Evolutionary conservation across 1,140 invertebrate species (phyloP).

Genomic region (Drosophila prosaltans): DNA sequence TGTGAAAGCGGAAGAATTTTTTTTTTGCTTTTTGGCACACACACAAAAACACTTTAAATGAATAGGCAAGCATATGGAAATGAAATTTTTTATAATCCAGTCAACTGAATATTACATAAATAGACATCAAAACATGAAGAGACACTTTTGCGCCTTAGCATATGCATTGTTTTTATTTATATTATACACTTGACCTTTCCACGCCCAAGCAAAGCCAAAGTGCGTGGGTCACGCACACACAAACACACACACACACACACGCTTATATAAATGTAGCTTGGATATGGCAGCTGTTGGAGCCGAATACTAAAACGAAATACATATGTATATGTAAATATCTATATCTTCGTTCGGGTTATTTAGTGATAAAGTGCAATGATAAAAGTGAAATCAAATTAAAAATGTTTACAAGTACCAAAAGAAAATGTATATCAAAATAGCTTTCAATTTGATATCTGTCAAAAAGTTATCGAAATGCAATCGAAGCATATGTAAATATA

Average conservation of each 20-base stretch:
- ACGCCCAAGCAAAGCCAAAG: conserved; percentile 32
- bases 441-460: no score
- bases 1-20: conserved; percentile 18
- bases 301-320: background rate
- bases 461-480: background rate
- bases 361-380: conserved; percentile 12
- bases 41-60: conserved; percentile 26
- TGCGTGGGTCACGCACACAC: conserved; percentile 35
- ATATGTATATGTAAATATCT: background rate
- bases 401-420: background rate
- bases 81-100: conserved; percentile 47
- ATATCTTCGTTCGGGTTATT: background rate
- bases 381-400: conserved; percentile 1
- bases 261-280: conserved; percentile 11
- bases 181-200: conserved; percentile 66
- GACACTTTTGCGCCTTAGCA: conserved; percentile 32
- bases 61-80: conserved; percentile 49
- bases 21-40: conserved; percentile 6
- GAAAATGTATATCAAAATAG: background rate
- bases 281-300: conserved; percentile 45
- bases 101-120: conserved; percentile 22
- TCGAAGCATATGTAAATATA: background rate
- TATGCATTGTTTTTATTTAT: conserved; percentile 46
- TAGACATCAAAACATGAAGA: background rate
- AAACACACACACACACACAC: conserved; percentile 27